Base-by-base conservation (phyloP, 1,140 invertebrate species). In the Pogonomyrmex barbatus region DNA sequence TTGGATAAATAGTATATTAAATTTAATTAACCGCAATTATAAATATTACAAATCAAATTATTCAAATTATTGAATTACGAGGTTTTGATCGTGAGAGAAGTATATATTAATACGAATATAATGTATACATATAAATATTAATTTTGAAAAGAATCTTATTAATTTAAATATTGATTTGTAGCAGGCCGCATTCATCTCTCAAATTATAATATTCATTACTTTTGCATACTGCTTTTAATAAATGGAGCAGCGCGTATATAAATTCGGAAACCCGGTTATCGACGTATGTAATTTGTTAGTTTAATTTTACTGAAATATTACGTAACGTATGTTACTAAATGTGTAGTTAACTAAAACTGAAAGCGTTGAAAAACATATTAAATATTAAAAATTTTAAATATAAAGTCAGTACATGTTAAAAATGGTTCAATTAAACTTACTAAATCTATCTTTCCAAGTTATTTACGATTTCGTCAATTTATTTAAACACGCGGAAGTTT, bases 21-120 rank as follows among this genome's bases (percentile, higher is more conserved):
- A 75, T 83, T 82, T 83, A 83, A 83, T 83, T 82, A 73, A 73
- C 42, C 68, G n/a, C 79, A 60, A 73, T 83, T 83, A 73, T 83
- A 83, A 83, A 83, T 47, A 75, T 14, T 83, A 73, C 30, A 30
- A 83, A 83, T 83, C 12, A 83, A 83, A 83, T 73, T 60, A 83
- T 83, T 60, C 54, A 83, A 73, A 70, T 81, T 70, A 47, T 56
- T 81, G 63, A 70, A 70, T 83, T 47, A 73, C 75, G 54, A 73
- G 45, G 42, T 39, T 73, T 75, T 33, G 42, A 71, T 71, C 54
- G 67, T 24, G 67, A 73, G 54, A 60, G 47, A 45, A 73, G 54
- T 71, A 47, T 58, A 47, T 58, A 60, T 73, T 82, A 75, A 75
- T 71, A 60, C 2, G 10, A 39, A 39, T 10, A 36, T 42, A 56